Base-by-base conservation (phyloP, 2,113 vertebrate genomes). In the Verasper variegatus region DNA sequence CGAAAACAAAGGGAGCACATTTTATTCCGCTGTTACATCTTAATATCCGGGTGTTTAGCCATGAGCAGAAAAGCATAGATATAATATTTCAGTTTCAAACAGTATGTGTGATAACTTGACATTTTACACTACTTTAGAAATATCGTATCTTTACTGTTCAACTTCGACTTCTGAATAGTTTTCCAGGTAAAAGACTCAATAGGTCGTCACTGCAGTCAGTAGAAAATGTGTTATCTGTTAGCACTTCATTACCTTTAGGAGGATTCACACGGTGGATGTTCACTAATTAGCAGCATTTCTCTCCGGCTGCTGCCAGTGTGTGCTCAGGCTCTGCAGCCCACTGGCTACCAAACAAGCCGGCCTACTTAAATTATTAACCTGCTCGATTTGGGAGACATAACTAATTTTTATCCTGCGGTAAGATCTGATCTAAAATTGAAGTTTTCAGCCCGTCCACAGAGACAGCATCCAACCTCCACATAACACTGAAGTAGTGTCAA, bases 291-390 rank as follows among this genome's bases (percentile, higher is more conserved):
- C 61, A 52, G 59, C 27, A 18, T 75, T 54, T 68, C 52, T 64
- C 68, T 78, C 31, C 54, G 23, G 57, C 68, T 58, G 42, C 42
- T 42, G 10, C 40, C 71, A 54, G 63, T 76, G 14, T 67, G 13
- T 69, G 61, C 81, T 80, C 64, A 35, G 47, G 5, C 2, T 69
- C 79, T 80, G 88, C 79, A 73, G 81, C 82, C 84, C 71, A 21
- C 21, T n/a, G 78, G 82, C 86, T 68, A 73, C 47, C 24, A 79
- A 89, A 86, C 81, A 80, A 52, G 27, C 68, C 74, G 65, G 79
- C 54, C 58, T 26, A 23, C 74, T 68, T 57, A 84, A 70, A 84
- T 71, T 72, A 61, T 60, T 60, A 20, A 71, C 31, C 35, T 18
- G 17, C 83, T 52, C 72, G 11, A 81, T 71, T 49, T 62, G 57